Base-by-base conservation (phyloP, 1,140 invertebrate genomes). In the Listronotus bonariensis region DNA sequence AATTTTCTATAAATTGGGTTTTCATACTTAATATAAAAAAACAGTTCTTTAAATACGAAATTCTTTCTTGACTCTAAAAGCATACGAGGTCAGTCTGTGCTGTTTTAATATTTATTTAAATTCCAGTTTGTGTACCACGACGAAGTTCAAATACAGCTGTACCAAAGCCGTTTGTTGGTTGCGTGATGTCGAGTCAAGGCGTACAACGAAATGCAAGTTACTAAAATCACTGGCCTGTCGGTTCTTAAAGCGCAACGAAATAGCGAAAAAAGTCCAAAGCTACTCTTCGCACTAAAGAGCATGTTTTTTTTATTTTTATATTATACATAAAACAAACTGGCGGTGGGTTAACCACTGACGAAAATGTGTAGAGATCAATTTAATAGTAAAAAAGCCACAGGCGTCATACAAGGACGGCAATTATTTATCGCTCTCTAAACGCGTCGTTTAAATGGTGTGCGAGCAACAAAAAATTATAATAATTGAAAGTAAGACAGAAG, bases 151-250 rank as follows among this genome's bases (percentile, higher is more conserved):
- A 58, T 58, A 58, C 55, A 58, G 55, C 55, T 58, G 55, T 58
- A 58, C 53, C 51, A 20, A 58, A 58, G 55, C 32, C 55, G 55
- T 57, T 45, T 41, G 14, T 57, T 18, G 42, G 43, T 58, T 58
- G 55, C 55, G 55, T 58, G 55, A 58, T 58, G 55, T 48, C 43
- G 55, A 58, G 15, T 42, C 55, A 58, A 58, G 55, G 42, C 55
- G 55, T 58, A 58, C 43, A 58, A 20, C 55, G 55, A 58, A 58
- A 58, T 36, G 32, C 55, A 58, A 61, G 58, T 46, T 61, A 61
- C 58, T 61, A 61, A 61, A 61, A 61, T 61, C 58, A 61, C 58
- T 43, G 58, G 58, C 49, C 48, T 61, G 58, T 41, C 48, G 58
- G 43, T 52, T 61, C 36, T 61, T 61, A 46, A 53, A 61, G 46